Percentiles rank a stretch among this genome's conserved stretches.
phyloP scores from a whole-genome alignment of 2,113 vertebrate genomes.

The Condylura cristata region DNA sequence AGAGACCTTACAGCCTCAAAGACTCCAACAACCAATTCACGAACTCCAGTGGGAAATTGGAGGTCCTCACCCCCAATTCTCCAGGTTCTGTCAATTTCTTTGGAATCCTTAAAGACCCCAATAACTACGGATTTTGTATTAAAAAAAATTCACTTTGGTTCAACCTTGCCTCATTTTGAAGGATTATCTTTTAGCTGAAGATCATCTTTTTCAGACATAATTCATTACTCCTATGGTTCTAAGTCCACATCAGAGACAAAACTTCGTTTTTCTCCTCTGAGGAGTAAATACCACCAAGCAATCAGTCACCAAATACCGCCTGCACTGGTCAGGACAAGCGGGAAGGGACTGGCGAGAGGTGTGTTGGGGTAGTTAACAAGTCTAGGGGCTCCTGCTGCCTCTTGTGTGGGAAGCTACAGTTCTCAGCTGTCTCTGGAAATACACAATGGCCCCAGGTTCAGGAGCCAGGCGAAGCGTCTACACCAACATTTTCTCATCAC shows the following conservation, averaged over 20 bases:
- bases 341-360: not conserved
- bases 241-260: not conserved
- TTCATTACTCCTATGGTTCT: not conserved
- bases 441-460: not conserved
- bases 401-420: not conserved
- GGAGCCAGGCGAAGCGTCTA: not conserved
- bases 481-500: not conserved
- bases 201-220: not conserved
- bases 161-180: constrained; percentile 6
- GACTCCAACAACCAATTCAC: not conserved
- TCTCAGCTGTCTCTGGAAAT: not conserved
- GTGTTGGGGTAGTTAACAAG: not conserved
- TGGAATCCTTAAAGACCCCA: not conserved
- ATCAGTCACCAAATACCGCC: too few relatives aligned
- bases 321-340: too few relatives aligned
- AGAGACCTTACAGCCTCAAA: not conserved
- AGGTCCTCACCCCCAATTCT: not conserved
- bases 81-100: not conserved
- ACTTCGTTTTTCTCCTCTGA: not conserved
- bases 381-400: not conserved
- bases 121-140: not conserved
- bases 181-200: not conserved
- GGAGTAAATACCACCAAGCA: not conserved
- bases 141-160: not conserved
- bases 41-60: not conserved